Evolutionary conservation across 2,113 vertebrate species (phyloP), one percentile per base, ranked within the genome.

Genomic region (Sorex araneus): DNA sequence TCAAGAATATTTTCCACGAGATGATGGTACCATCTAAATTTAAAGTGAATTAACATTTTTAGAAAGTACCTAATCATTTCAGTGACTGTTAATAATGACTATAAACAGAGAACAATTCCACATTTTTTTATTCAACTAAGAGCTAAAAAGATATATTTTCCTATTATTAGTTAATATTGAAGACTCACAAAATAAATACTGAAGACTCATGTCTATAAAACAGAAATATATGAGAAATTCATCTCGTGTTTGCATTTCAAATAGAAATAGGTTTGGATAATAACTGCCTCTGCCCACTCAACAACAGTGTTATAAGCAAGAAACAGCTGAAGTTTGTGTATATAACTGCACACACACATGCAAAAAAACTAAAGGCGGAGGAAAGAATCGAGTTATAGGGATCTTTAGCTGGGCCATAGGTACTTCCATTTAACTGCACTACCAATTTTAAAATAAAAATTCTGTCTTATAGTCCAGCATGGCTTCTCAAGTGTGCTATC

Each of bases 1-100:
- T 89, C 57, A 94, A 76, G 50, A 82, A 91, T 82, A 21, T 88
- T 91, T 69, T 69, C 45, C n/a, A n/a, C 34, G 74, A 96, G 54
- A 94, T 64, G 94, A 67, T 80, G n/a, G 77, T 63, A 25, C 18
- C 50, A 15, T 76, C 92, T 92, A 73, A 95, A 92, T 45, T 78
- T 69, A 84, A 92, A 94, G 50, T 80, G 25, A 92, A 81, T 79
- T 94, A 96, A 84, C 69, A 57, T 95, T 57, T 78, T 75, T 28
- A 92, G 36, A 43, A 86, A 89, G 84, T 84, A 74, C 10, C 60
- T 63, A 50, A 57, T 80, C 66, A 91, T 71, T 79, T 88, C 27
- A 69, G 73, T 80, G 67, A 94, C 50, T 86, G 2, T 50, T 69
- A 84, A 92, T 84, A 84, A 92, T 45, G 47, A 76, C 19, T 81